Evolutionary conservation across 2,797 vertebrate species (phyloP), one percentile per base, ranked within the genome.

Genomic region (Hylomyscus alleni): DNA sequence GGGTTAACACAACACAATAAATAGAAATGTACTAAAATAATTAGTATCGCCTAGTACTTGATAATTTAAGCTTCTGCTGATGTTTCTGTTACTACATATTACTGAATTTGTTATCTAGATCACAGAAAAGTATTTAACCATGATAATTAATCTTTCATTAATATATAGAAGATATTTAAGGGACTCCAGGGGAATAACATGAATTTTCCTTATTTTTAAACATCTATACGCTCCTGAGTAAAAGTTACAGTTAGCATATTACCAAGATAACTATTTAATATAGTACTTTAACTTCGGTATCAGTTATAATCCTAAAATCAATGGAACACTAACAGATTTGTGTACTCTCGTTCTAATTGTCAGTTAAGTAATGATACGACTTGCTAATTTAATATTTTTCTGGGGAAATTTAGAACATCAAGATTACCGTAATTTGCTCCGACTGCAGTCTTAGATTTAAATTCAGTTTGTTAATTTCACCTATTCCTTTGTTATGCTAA

Each of bases 371-470:
- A 72, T 86, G 34, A 56, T 89, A 4, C 22, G 50, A 67, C 11
- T 95, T 95, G 47, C 50, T 88, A 90, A 52, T 92, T 88, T 29
- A n/a, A 6, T 50, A 37, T 37, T 77, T 19, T 56, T 95, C 0
- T 81, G 65, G 60, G 37, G 3, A 58, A 86, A 91, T 82, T 92
- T 78, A 82, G 34, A 91, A 50, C 2, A 54, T 78, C 65, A 83
- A 62, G 81, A 92, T 20, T 88, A 47, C n/a, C 1, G 84, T 93
- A 91, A 87, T 72, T 95, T 94, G 82, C 65, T 86, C 37, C 56
- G 29, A 72, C 37, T 88, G 62, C 75, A 85, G 47, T 96, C 19
- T 93, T 60, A 86, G 37, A 65, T 10, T 91, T 91, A 95, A 93
- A 86, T 82, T 19, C 10, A 40, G 0, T 62, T 92, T 50, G 29